phyloP scores from a whole-genome alignment of 2,888 invertebrate genomes.

The Pyrrhosoma nymphula region DNA sequence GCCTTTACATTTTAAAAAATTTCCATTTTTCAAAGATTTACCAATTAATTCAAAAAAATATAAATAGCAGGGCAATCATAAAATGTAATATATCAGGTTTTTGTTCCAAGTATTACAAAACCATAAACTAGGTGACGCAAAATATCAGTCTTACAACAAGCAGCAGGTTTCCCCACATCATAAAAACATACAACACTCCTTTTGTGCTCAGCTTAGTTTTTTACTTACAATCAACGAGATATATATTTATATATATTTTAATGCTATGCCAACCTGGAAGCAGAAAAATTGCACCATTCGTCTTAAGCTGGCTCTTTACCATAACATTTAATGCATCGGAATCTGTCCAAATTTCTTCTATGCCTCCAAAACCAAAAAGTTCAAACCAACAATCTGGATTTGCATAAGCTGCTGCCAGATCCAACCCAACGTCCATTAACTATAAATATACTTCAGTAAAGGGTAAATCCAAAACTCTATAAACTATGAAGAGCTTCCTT shows the following conservation, averaged over 20 bases:
- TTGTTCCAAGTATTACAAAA: conserved; percentile 56
- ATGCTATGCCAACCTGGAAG: conserved; percentile 67
- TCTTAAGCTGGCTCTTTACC: conserved; percentile 67
- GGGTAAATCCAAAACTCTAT: conserved; percentile 65
- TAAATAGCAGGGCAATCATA: conserved; percentile 65
- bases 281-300: conserved; percentile 65
- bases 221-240: conserved; percentile 66
- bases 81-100: conserved; percentile 57
- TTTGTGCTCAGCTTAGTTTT: conserved; percentile 63
- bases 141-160: conserved; percentile 67
- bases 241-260: conserved; percentile 60
- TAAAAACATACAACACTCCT: conserved; percentile 66
- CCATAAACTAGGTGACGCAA: conserved; percentile 64
- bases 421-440: conserved; percentile 62
- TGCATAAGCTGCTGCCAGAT: conserved; percentile 66
- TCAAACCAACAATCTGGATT: conserved; percentile 66
- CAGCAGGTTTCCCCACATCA: conserved; percentile 64
- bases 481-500: conserved; percentile 64
- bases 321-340: conserved; percentile 64
- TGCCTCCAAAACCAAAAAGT: conserved; percentile 65
- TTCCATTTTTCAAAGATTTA: conserved; percentile 50
- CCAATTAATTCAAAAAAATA: conserved; percentile 66
- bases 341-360: conserved; percentile 63
- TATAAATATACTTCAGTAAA: conserved; percentile 66
- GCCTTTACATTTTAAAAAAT: conserved; percentile 57